Evolutionary conservation across 2,888 invertebrate species (phyloP).

Genomic region (Athalia circularis): DNA sequence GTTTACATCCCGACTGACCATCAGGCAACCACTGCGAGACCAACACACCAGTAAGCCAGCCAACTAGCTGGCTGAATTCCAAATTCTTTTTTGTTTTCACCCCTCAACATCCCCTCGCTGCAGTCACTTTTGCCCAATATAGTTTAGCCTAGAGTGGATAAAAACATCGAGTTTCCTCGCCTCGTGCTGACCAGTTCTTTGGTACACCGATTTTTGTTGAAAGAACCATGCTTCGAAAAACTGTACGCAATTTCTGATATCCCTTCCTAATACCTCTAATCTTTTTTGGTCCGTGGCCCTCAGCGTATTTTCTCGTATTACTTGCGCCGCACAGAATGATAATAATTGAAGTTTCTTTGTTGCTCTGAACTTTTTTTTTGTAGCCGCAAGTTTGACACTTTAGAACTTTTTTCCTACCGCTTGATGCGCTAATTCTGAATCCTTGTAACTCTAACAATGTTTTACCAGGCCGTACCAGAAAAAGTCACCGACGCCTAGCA

Average conservation of each 20-base stretch:
- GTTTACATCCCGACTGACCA: slow-evolving; percentile 21
- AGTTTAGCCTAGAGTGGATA: slow-evolving; percentile 4
- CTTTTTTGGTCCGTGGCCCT: too few species aligned
- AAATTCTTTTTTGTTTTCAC: slow-evolving; percentile 15
- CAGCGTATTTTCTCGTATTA: too few species aligned
- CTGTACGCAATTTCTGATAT: too few species aligned
- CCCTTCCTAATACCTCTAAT: too few species aligned
- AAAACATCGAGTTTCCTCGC: slow-evolving; percentile 13
- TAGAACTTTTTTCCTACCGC: not conserved
- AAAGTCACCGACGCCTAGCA: slow-evolving; percentile 72
- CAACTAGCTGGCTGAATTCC: slow-evolving; percentile 33
- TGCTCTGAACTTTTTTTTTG: too few species aligned
- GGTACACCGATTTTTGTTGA: not conserved
- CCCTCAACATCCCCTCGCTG: slow-evolving; percentile 28
- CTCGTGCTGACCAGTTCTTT: slow-evolving; percentile 1
- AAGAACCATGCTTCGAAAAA: not conserved
- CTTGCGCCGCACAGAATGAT: too few species aligned
- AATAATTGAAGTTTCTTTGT: too few species aligned
- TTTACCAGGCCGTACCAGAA: slow-evolving; percentile 70
- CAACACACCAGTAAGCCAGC: not conserved
- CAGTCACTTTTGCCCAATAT: slow-evolving; percentile 23
- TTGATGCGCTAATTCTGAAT: not conserved
- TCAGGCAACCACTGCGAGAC: not conserved
- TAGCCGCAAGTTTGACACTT: too few species aligned
- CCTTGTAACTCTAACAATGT: not conserved